Evolutionary conservation across 2,888 invertebrate species (phyloP).

Genomic region (Lissocephala sabroskyi): DNA sequence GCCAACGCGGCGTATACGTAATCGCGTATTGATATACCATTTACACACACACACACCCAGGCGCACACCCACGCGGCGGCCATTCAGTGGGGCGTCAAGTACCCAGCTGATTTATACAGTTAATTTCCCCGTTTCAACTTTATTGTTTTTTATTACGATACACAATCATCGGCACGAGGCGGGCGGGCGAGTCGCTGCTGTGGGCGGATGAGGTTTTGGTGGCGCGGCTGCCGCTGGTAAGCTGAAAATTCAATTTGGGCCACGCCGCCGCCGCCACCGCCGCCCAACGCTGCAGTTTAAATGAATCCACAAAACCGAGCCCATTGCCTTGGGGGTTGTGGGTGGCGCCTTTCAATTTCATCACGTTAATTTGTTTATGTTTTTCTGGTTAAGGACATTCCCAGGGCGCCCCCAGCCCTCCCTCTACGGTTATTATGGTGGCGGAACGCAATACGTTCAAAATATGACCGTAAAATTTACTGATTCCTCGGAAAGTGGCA

Average conservation of each 20-base stretch:
- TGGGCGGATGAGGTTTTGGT: background rate
- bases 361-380: too few species aligned
- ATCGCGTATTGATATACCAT: constrained; percentile 64
- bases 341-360: too few species aligned
- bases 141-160: constrained; percentile 29
- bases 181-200: too few species aligned
- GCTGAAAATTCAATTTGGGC: constrained; percentile 35
- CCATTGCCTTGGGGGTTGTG: too few species aligned
- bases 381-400: too few species aligned
- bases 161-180: constrained; percentile 21
- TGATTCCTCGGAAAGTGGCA: too few species aligned
- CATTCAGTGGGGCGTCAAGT: background rate
- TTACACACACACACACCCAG: constrained; percentile 22
- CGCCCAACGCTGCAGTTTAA: too few species aligned
- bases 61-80: background rate
- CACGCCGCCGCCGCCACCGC: constrained; percentile 11
- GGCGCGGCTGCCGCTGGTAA: constrained; percentile 4
- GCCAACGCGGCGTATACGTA: constrained; percentile 56
- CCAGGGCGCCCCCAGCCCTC: too few species aligned
- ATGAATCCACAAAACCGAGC: too few species aligned
- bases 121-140: constrained; percentile 48
- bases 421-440: too few species aligned
- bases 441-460: too few species aligned
- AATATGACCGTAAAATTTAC: too few species aligned
- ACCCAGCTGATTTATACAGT: constrained; percentile 45